Evolutionary conservation across 2,113 vertebrate genomes (phyloP).

Genomic region (Cavia aperea): DNA sequence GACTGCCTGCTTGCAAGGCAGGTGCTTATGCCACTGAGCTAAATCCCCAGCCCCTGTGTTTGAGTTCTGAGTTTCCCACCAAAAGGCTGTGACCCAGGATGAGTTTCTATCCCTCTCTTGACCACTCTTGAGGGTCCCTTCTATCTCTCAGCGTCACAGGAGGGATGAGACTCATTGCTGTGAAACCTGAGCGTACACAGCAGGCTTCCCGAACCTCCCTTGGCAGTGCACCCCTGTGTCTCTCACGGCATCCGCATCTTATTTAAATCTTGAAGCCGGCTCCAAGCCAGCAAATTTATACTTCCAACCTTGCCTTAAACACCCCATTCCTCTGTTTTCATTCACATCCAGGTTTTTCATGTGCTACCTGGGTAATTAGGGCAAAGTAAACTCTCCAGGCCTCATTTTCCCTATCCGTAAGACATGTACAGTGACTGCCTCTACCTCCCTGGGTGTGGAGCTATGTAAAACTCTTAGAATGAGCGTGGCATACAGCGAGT

Average conservation of each 20-base stretch:
- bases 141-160: background rate
- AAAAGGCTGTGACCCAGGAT: background rate
- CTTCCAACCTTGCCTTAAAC: background rate
- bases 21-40: no score
- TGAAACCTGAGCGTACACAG: background rate
- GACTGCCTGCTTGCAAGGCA: no score
- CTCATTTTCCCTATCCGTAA: constrained; percentile 30
- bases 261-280: background rate
- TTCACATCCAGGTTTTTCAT: background rate
- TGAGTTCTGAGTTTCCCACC: background rate
- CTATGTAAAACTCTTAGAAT: background rate
- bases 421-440: background rate
- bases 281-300: background rate
- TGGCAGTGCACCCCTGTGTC: background rate
- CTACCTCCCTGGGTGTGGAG: background rate
- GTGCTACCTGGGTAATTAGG: background rate
- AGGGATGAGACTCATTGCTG: background rate
- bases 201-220: background rate
- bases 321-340: background rate
- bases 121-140: background rate
- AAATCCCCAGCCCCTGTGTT: background rate
- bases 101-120: background rate
- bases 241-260: background rate
- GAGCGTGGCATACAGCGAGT: background rate
- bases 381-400: background rate